Evolutionary conservation across 2,113 vertebrate genomes (phyloP).

Genomic region (Nothocercus julius): DNA sequence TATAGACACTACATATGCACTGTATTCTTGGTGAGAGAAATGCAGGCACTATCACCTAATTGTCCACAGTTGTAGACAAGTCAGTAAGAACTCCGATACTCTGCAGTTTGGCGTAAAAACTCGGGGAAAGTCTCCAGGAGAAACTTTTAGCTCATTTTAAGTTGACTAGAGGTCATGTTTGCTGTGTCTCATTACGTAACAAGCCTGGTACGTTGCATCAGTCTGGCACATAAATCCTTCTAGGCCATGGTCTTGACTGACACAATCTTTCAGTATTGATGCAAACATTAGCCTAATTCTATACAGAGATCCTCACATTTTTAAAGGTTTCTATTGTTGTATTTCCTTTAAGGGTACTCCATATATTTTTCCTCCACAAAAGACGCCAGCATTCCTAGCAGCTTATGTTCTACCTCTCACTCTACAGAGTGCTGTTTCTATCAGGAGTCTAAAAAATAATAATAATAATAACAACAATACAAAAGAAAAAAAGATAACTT

Average conservation of each 20-base stretch:
- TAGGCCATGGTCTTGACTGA: not conserved
- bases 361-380: not conserved
- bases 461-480: too few species aligned
- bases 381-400: not conserved
- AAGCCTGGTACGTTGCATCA: not conserved
- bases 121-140: not conserved
- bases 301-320: not conserved
- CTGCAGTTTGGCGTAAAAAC: not conserved
- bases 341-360: not conserved
- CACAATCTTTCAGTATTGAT: not conserved
- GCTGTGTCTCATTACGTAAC: not conserved
- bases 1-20: not conserved
- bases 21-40: not conserved
- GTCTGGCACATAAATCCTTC: not conserved
- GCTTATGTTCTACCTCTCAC: not conserved
- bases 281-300: not conserved
- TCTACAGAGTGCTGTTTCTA: not conserved
- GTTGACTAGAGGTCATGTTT: not conserved
- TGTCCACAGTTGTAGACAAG: not conserved
- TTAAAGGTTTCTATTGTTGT: not conserved
- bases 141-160: not conserved
- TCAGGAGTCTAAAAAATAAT: not conserved
- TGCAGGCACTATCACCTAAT: not conserved
- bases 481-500: too few species aligned
- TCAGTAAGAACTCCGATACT: not conserved